Conservation (phyloP, 2,797 vertebrate genomes). For the Xyrichtys novacula region DNA sequence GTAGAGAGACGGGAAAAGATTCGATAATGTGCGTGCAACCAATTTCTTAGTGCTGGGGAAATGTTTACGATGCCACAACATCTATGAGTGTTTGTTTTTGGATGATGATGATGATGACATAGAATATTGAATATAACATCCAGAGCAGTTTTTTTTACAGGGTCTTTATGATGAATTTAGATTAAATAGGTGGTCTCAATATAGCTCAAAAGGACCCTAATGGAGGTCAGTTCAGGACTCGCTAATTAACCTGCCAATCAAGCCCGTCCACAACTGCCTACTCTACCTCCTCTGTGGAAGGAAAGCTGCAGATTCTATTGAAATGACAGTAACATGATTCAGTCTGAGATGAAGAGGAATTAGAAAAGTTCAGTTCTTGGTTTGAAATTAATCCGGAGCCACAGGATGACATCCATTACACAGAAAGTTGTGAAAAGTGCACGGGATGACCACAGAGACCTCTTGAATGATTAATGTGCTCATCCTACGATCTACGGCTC, state of each 20-base stretch:
- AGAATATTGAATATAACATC: not conserved
- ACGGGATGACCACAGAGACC: too few relatives aligned
- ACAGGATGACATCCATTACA: too few relatives aligned
- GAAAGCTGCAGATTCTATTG: conserved; percentile 7
- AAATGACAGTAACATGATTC: conserved; percentile 11
- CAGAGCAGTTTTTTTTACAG: not conserved
- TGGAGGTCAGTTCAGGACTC: conserved; percentile 46
- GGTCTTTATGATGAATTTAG: conserved; percentile 22
- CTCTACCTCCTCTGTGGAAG: not conserved
- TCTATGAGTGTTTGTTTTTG: not conserved
- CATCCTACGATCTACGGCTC: too few relatives aligned
- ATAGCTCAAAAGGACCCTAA: conserved; percentile 31
- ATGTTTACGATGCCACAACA: not conserved
- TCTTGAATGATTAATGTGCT: too few relatives aligned
- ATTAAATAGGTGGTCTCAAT: conserved; percentile 22
- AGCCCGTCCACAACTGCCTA: conserved; percentile 24
- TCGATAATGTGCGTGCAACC: not conserved
- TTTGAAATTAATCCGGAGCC: too few relatives aligned
- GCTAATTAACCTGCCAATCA: conserved; percentile 79
- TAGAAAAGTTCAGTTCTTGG: not conserved
- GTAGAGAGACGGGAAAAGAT: not conserved
- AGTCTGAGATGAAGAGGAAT: not conserved
- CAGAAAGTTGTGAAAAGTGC: too few relatives aligned
- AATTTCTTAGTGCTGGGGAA: not conserved
- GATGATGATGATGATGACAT: not conserved